Conservation (phyloP, 2,113 vertebrate species). For the Channa maculata region DNA sequence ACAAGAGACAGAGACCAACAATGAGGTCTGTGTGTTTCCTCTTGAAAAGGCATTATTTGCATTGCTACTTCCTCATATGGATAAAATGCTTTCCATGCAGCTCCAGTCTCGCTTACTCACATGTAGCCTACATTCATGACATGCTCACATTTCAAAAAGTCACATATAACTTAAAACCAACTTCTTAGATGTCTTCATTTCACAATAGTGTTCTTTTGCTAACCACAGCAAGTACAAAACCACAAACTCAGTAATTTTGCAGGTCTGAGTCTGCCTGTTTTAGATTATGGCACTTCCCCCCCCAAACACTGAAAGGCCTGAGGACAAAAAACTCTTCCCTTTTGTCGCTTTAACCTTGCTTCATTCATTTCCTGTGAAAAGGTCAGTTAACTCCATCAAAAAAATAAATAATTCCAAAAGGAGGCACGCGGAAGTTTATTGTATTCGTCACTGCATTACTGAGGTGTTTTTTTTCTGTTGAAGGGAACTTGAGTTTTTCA, state of each 20-base stretch:
- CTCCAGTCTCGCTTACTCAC: background rate
- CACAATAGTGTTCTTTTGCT: background rate
- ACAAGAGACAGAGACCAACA: background rate
- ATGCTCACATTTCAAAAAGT: slow-evolving; percentile 2
- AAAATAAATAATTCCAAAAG: too few relatives aligned
- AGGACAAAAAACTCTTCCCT: slow-evolving; percentile 35
- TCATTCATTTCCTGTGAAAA: slow-evolving; percentile 38
- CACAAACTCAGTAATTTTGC: background rate
- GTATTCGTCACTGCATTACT: too few relatives aligned
- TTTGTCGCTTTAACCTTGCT: background rate
- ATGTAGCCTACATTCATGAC: background rate
- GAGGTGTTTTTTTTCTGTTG: too few relatives aligned
- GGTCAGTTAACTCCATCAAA: background rate
- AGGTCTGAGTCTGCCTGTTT: background rate
- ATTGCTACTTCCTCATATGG: slow-evolving; percentile 40
- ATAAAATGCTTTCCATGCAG: background rate
- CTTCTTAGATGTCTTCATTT: background rate
- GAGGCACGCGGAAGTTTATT: too few relatives aligned
- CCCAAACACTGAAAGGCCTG: background rate
- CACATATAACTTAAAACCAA: background rate
- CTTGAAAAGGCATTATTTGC: slow-evolving; percentile 5
- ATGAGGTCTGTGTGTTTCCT: background rate
- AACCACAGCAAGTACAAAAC: background rate
- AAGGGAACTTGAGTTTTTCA: background rate
- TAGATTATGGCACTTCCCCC: slow-evolving; percentile 13